phyloP scores from a whole-genome alignment of 2,888 invertebrate genomes.

The Agrochola lychnidis region DNA sequence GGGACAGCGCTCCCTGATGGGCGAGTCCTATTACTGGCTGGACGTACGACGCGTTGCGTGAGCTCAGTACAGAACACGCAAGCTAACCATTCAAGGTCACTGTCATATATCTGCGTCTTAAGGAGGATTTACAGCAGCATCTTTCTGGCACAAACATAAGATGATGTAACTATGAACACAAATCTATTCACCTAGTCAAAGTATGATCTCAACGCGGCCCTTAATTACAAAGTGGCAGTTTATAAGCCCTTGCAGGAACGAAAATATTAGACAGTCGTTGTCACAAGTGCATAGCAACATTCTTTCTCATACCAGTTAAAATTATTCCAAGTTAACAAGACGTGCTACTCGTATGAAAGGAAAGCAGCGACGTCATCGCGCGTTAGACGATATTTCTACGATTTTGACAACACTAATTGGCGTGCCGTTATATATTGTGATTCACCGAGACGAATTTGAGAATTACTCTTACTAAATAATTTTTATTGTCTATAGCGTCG shows the following conservation, averaged over 20 bases:
- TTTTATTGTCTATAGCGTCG: conserved; percentile 36
- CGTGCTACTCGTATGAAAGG: conserved; percentile 39
- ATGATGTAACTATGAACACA: not conserved
- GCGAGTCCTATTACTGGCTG: too few species aligned
- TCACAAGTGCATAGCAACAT: not conserved
- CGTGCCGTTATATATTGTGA: conserved; percentile 57
- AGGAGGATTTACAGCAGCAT: not conserved
- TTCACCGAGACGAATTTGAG: conserved; percentile 47
- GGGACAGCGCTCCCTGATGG: too few species aligned
- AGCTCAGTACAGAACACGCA: too few species aligned
- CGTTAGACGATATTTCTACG: conserved; percentile 59
- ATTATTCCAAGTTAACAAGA: conserved; percentile 32
- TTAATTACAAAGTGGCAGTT: not conserved
- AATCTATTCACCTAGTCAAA: not conserved
- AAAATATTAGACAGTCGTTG: not conserved
- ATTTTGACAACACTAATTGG: conserved; percentile 65
- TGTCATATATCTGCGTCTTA: too few species aligned
- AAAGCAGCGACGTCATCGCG: conserved; percentile 53
- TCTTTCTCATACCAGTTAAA: not conserved
- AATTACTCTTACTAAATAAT: conserved; percentile 57
- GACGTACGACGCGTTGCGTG: too few species aligned
- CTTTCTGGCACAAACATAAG: not conserved
- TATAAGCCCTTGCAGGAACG: not conserved
- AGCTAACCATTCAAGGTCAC: too few species aligned
- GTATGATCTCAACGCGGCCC: not conserved